These are phyloP conservation scores for Trypoxylon attenuatum DNA, from an alignment of 2,888 invertebrate genomes.

Conservation along the genomic window DNA sequence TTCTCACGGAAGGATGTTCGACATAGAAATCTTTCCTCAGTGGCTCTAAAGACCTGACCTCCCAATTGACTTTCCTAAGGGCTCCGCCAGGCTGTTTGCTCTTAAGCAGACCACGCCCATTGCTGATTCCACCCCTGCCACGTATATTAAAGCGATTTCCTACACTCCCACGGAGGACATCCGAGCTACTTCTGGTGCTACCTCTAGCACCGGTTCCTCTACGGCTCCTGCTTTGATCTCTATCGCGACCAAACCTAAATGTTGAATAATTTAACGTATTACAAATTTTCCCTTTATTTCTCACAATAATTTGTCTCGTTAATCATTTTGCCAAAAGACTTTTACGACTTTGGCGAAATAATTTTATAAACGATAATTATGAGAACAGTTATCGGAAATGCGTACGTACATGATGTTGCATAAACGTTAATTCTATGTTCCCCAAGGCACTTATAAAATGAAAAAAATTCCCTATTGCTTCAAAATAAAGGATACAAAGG, in stretches of 20 bases:
- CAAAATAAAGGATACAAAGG: too few relatives aligned
- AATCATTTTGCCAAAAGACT: too few relatives aligned
- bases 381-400: too few relatives aligned
- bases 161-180: conserved; percentile 74
- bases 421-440: too few relatives aligned
- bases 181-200: conserved; percentile 57
- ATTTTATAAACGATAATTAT: too few relatives aligned
- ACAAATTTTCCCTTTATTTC: too few relatives aligned
- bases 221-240: conserved; percentile 62
- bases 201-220: conserved; percentile 55
- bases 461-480: too few relatives aligned
- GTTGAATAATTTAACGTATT: too few relatives aligned
- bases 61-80: conserved; percentile 78
- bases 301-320: too few relatives aligned
- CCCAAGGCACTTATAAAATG: too few relatives aligned
- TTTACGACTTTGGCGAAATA: too few relatives aligned
- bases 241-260: conserved; percentile 64
- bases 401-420: too few relatives aligned
- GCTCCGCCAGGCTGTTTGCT: conserved; percentile 73
- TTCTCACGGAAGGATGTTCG: conserved; percentile 81
- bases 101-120: conserved; percentile 55
- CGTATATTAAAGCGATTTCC: conserved; percentile 41
- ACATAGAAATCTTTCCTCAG: conserved; percentile 89
- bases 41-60: conserved; percentile 77
- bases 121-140: conserved; percentile 53